These are phyloP conservation scores for Ceyx cyanopectus DNA, from an alignment of 2,113 vertebrate genomes.

Conservation along the genomic window DNA sequence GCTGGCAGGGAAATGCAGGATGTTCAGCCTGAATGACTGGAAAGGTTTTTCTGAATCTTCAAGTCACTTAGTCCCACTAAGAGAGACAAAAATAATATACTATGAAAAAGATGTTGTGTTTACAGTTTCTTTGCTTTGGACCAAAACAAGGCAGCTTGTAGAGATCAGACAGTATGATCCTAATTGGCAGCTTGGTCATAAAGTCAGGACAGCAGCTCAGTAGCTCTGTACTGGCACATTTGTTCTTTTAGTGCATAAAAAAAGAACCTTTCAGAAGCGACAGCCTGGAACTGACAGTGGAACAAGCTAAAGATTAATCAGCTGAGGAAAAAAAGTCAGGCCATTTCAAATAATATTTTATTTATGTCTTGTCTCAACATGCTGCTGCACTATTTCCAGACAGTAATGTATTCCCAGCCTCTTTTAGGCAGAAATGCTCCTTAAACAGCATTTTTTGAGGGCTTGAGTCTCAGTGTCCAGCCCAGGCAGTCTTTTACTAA, in stretches of 20 bases:
- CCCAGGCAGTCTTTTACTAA: neutral
- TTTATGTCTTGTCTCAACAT: neutral
- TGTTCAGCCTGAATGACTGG: slow-evolving; percentile 2
- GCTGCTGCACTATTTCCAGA: neutral
- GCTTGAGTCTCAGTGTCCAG: neutral
- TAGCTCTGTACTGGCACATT: neutral
- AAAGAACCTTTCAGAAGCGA: slow-evolving; percentile 14
- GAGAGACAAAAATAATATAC: neutral
- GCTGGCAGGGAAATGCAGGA: neutral
- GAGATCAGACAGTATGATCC: neutral
- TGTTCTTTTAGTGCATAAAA: neutral
- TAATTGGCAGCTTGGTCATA: slow-evolving; percentile 37
- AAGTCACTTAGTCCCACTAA: neutral
- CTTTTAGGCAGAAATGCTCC: neutral
- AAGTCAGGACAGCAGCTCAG: neutral
- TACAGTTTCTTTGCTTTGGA: neutral
- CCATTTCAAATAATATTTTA: slow-evolving; percentile 21
- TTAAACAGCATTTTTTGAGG: neutral
- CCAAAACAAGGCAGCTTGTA: neutral
- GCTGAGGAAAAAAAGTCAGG: neutral
- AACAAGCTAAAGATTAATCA: slow-evolving; percentile 30
- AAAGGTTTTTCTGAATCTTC: slow-evolving; percentile 5
- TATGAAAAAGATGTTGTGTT: neutral
- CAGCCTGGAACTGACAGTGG: neutral
- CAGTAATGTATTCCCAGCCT: neutral